Base-by-base conservation (phyloP, 1,140 invertebrate species). In the Ceratina australensis region DNA sequence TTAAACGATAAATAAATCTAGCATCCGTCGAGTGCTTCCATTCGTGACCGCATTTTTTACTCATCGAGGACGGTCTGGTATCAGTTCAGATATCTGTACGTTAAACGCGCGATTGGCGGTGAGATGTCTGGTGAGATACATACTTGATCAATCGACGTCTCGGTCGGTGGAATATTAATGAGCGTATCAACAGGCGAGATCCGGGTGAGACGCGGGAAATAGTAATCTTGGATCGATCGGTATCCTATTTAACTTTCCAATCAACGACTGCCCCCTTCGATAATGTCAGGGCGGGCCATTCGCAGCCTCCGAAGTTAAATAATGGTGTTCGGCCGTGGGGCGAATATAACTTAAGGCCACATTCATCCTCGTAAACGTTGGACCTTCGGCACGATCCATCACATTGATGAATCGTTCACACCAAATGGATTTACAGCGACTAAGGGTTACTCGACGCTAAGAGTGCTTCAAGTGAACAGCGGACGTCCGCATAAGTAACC, bases 341-440 rank as follows among this genome's bases (percentile, higher is more conserved):
- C 42, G 72, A 80, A 77, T 83, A 73, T 84, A 83, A 68, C 74
- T 71, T 72, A 68, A 67, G 59, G 72, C 57, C 59, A 69, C 82
- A 81, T 84, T 84, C 78, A 84, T 81, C 28, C 83, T 76, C 67
- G 72, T 82, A 80, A 84, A 84, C 56, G 64, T 73, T 83, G 60
- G 79, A 81, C 56, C 64, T 81, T 78, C 74, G 73, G 56, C 79
- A 61, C 82, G 83, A 84, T 85, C 75, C 74, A 84, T 85, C 82
- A 84, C 66, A 81, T 85, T 84, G 83, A 85, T 75, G 79, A 85
- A 84, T 85, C 66, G 82, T 63, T 84, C 68, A 67, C 64, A 66
- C 61, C 75, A 66, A 84, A 83, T 72, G 67, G 75, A 78, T 78
- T 83, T 47, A 59, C 69, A 42, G 18, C 60, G 71, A 49, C 68